Percentiles rank a stretch among this genome's conserved stretches.
Conservation (phyloP, 1,140 invertebrate genomes). For the Drosophila rufa region DNA sequence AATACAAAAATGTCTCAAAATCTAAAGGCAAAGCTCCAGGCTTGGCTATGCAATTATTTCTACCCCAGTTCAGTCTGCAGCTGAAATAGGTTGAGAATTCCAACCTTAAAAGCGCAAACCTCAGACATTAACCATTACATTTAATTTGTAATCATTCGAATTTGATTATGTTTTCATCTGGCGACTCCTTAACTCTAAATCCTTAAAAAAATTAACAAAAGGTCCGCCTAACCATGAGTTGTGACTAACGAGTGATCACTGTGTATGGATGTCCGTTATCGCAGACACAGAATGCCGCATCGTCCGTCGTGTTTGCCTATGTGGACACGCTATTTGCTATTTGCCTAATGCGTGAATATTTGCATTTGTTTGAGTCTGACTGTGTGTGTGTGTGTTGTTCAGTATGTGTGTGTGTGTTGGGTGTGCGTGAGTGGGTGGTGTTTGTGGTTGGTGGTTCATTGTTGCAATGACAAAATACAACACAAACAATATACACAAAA, state of each 20-base stretch:
- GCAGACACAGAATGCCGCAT: conserved; percentile 8
- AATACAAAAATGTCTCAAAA: background rate
- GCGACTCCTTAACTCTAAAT: too few species aligned
- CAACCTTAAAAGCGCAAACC: too few species aligned
- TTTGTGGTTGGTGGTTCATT: conserved; percentile 18
- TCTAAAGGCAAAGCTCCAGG: too few species aligned
- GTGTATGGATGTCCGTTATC: conserved; percentile 1
- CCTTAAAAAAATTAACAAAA: background rate
- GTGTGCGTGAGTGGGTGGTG: conserved; percentile 44
- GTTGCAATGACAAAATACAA: conserved; percentile 48
- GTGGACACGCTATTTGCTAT: conserved; percentile 16
- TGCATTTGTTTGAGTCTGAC: conserved; percentile 8
- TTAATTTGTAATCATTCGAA: too few species aligned
- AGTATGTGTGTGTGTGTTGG: conserved; percentile 15
- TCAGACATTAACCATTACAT: too few species aligned
- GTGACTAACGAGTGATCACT: background rate
- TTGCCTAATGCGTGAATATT: conserved; percentile 28
- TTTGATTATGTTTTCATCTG: too few species aligned
- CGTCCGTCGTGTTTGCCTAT: conserved; percentile 8
- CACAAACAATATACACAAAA: conserved; percentile 35
- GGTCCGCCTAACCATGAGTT: too few species aligned
- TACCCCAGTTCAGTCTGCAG: too few species aligned
- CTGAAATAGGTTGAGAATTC: too few species aligned
- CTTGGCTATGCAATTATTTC: too few species aligned
- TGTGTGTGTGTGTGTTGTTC: background rate